phyloP scores from a whole-genome alignment of 53 echinoderm and acorn worm species.

The Holothuria leucospilota region DNA sequence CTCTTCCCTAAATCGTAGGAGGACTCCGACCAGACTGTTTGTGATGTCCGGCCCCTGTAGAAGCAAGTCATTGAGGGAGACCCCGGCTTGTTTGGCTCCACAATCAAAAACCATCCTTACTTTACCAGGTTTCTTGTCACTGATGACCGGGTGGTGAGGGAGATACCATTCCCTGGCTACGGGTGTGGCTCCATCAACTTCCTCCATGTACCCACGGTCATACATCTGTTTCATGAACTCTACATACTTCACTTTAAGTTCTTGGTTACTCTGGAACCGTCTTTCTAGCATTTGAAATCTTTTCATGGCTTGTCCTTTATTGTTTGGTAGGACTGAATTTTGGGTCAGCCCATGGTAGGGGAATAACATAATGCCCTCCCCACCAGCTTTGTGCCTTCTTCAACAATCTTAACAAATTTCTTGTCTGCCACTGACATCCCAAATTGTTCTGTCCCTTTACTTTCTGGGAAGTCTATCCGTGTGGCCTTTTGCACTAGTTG shows the following conservation, averaged over 20 bases:
- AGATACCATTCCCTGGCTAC: constrained; percentile 5
- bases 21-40: constrained; percentile 31
- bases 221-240: constrained; percentile 38
- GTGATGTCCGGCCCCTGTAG: constrained; percentile 59
- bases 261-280: constrained; percentile 31
- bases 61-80: constrained; percentile 44
- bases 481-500: constrained; percentile 31
- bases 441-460: constrained; percentile 27
- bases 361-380: constrained; percentile 51
- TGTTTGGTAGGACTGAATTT: constrained; percentile 47
- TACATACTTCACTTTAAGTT: constrained; percentile 35
- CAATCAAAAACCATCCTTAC: constrained; percentile 55
- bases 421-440: too few relatives aligned
- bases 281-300: constrained; percentile 42
- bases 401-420: constrained; percentile 46
- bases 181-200: constrained; percentile 14
- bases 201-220: constrained; percentile 43
- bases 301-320: too few relatives aligned
- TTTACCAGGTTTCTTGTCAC: constrained; percentile 44
- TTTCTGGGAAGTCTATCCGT: constrained; percentile 54
- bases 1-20: constrained; percentile 41
- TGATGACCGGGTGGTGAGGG: constrained; percentile 30
- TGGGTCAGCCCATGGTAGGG: constrained; percentile 50
- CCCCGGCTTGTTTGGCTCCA: constrained; percentile 43
- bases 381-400: constrained; percentile 16